Evolutionary conservation across 2,113 vertebrate genomes (phyloP).

Genomic region (Calidris pygmaea): DNA sequence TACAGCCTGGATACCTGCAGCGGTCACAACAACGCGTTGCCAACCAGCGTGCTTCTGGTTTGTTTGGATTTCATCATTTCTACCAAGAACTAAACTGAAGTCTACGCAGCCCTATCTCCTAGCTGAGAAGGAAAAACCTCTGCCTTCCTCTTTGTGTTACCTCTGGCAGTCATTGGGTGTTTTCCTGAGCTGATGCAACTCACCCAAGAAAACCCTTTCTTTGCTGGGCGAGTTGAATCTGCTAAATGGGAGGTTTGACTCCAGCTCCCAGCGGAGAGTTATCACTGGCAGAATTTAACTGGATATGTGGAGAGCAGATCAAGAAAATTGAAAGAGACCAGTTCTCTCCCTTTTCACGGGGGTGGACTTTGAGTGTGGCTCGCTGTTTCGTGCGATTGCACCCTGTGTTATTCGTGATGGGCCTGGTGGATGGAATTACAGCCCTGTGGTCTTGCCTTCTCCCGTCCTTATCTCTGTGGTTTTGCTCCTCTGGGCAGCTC

Average conservation of each 20-base stretch:
- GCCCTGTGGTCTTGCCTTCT: neutral
- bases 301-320: neutral
- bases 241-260: neutral
- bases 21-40: neutral
- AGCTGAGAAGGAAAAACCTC: neutral
- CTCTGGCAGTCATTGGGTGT: neutral
- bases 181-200: neutral
- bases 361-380: neutral
- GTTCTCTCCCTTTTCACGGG: neutral
- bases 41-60: neutral
- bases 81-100: neutral
- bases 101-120: neutral
- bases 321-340: neutral
- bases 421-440: conserved; percentile 13
- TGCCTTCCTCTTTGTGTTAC: neutral
- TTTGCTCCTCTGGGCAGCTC: neutral
- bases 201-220: neutral
- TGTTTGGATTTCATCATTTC: neutral
- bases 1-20: neutral
- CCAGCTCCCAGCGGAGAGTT: neutral
- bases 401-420: neutral
- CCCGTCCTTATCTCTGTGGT: neutral
- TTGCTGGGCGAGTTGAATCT: neutral
- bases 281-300: neutral
- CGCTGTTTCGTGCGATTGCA: neutral